Base-by-base conservation (phyloP, 2,797 vertebrate genomes). In the Fratercula arctica region DNA sequence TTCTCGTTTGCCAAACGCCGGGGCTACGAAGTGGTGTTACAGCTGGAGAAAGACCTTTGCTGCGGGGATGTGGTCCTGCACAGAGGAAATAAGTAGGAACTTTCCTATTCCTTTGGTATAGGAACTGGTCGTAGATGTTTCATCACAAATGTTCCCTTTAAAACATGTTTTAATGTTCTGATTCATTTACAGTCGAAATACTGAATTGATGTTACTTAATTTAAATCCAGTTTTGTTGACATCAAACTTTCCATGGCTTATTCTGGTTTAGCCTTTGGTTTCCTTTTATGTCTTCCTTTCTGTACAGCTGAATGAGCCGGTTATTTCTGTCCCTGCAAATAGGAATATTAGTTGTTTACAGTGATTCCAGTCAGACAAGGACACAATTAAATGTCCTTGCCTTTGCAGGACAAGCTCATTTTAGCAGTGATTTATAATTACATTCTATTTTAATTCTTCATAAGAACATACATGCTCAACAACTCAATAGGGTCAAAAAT, bases 261-360 rank as follows among this genome's bases (percentile, higher is more conserved):
- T 95, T 95, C 96, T 95, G 84, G 50, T 96, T 95, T 90, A 95
- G 94, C 78, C 78, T 80, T 95, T 92, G 90, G 93, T 94, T 96
- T 97, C 94, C 94, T 95, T 97, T 95, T 96, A 96, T 96, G 94
- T 96, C 95, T 96, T 94, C 90, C 81, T 80, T 87, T 96, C 93
- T 94, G 83, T 83, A 83, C 75, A 72, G 86, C 90, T 95, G 92
- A 95, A 96, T 92, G 93, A 95, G 63, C 68, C 70, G 33, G 89
- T 96, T 97, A 92, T 96, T 96, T 96, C 86, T 95, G 93, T 90
- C 43, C 68, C 59, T 66, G 69, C 90, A 90, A 94, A 93, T 67
- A 96, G 84, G 82, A 96, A 89, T 96, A 94, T 96, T 96, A 86
- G 93, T 93, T 97, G 93, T 97, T 94, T 94, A 85, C 91, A 87